Percentiles rank a stretch among this genome's conserved stretches.
These are phyloP conservation scores for Echeneis naucrates DNA, from an alignment of 2,797 vertebrate species.

Conservation along the genomic window DNA sequence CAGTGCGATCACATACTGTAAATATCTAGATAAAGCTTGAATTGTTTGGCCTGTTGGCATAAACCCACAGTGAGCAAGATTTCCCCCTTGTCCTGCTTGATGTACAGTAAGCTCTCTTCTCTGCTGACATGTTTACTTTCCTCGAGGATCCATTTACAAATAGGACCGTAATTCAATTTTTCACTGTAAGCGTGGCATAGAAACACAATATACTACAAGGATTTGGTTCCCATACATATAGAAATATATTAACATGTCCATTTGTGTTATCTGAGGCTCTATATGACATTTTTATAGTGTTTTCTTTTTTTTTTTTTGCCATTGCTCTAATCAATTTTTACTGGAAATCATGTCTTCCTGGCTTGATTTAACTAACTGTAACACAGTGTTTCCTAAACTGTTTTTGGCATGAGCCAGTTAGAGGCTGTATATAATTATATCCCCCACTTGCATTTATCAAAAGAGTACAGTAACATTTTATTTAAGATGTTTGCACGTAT, in stretches of 20 bases:
- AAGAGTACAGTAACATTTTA: neutral
- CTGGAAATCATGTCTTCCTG: neutral
- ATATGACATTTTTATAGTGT: slow-evolving; percentile 11
- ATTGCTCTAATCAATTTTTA: neutral
- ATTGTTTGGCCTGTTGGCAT: slow-evolving; percentile 35
- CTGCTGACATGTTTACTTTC: slow-evolving; percentile 18
- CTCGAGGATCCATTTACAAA: slow-evolving; percentile 30
- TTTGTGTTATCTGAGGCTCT: slow-evolving; percentile 28
- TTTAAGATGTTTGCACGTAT: neutral
- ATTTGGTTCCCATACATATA: slow-evolving; percentile 11
- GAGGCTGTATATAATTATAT: neutral
- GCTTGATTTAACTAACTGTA: neutral
- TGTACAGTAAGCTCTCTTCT: neutral
- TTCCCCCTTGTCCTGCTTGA: slow-evolving; percentile 11
- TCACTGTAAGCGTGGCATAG: slow-evolving; percentile 24
- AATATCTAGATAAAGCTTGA: slow-evolving; percentile 32
- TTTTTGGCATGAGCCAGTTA: slow-evolving; percentile 1
- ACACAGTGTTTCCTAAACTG: neutral
- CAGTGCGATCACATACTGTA: slow-evolving; percentile 27
- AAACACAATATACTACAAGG: slow-evolving; percentile 43
- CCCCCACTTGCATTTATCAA: neutral
- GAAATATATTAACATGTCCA: slow-evolving; percentile 21
- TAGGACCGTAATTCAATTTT: slow-evolving; percentile 49
- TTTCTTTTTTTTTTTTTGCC: neutral
- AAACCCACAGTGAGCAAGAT: slow-evolving; percentile 34